Percentiles rank a stretch among this genome's conserved stretches.
phyloP scores from a whole-genome alignment of 30 jellyfish, hydroid and myxozoan species.

The Catostylus mosaicus region DNA sequence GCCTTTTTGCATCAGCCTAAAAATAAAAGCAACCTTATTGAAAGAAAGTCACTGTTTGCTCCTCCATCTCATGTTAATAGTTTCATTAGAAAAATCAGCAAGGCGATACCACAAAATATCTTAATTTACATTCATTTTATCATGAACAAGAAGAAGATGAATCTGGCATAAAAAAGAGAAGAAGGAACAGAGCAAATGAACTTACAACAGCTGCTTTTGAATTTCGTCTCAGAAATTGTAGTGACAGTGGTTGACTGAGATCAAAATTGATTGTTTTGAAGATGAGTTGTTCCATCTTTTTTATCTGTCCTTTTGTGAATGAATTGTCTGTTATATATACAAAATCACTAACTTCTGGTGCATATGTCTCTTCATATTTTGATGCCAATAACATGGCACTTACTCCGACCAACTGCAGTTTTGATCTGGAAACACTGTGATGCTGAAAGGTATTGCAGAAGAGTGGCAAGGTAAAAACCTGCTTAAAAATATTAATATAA shows the following conservation, averaged over 20 bases:
- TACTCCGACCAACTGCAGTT: conserved; percentile 97
- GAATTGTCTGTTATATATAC: conserved; percentile 97
- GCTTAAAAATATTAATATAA: too few relatives aligned
- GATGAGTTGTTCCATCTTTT: conserved; percentile 86
- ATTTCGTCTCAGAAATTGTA: conserved; percentile 83
- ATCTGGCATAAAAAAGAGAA: background rate
- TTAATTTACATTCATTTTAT: too few relatives aligned
- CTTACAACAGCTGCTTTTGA: conserved; percentile 92
- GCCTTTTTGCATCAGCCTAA: conserved; percentile 97
- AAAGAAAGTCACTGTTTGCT: too few relatives aligned
- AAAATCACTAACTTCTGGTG: conserved; percentile 99
- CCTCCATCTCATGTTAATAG: too few relatives aligned
- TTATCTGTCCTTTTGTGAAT: conserved; percentile 76
- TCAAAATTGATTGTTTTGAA: conserved; percentile 70
- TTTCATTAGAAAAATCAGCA: too few relatives aligned
- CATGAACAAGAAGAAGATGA: too few relatives aligned
- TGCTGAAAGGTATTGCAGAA: conserved; percentile 22
- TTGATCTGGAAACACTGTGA: conserved; percentile 71
- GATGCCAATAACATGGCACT: conserved; percentile 98
- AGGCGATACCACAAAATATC: too few relatives aligned
- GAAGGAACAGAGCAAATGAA: too few relatives aligned
- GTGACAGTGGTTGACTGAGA: conserved; percentile 87
- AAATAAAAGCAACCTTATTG: too few relatives aligned
- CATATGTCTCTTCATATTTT: conserved; percentile 96
- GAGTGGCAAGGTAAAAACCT: too few relatives aligned